Evolutionary conservation across 2,113 vertebrate genomes (phyloP).

Genomic region (Baryphthengus martii): DNA sequence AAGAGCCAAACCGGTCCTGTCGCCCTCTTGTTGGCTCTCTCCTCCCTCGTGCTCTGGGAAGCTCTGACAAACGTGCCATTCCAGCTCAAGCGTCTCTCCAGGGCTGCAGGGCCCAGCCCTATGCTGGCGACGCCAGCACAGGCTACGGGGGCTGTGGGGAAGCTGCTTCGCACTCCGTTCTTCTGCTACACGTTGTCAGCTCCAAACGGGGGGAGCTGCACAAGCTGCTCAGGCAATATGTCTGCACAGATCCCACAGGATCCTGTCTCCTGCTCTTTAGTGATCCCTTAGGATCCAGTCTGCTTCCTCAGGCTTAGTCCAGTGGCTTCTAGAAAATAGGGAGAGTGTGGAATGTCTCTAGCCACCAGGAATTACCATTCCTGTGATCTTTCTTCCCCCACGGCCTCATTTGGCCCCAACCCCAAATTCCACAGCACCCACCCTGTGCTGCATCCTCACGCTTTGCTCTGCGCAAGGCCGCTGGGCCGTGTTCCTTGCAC

Average conservation of each 20-base stretch:
- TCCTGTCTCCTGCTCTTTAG: not conserved
- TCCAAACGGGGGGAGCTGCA: not conserved
- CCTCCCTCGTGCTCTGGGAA: not conserved
- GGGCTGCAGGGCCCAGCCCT: not conserved
- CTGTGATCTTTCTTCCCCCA: not conserved
- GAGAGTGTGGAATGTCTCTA: not conserved
- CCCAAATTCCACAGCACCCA: not conserved
- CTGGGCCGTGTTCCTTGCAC: not conserved
- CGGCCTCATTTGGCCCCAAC: not conserved
- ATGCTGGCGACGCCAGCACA: conserved; percentile 4
- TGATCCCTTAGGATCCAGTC: not conserved
- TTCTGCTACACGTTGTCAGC: not conserved
- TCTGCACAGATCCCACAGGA: conserved; percentile 1
- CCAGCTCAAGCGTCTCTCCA: not conserved
- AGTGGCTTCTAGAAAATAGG: not conserved
- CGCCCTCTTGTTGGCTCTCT: rapidly evolving
- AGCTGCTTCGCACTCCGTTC: not conserved
- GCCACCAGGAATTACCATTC: not conserved
- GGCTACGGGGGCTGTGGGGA: conserved; percentile 43
- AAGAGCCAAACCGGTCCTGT: not conserved
- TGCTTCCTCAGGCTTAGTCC: not conserved
- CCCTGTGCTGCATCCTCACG: not conserved
- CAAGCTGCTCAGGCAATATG: conserved; percentile 45
- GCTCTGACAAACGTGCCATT: not conserved
- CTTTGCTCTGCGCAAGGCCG: not conserved